These are phyloP conservation scores for Rotaria sp. DNA, from an alignment of 2,888 invertebrate genomes.

Conservation along the genomic window DNA sequence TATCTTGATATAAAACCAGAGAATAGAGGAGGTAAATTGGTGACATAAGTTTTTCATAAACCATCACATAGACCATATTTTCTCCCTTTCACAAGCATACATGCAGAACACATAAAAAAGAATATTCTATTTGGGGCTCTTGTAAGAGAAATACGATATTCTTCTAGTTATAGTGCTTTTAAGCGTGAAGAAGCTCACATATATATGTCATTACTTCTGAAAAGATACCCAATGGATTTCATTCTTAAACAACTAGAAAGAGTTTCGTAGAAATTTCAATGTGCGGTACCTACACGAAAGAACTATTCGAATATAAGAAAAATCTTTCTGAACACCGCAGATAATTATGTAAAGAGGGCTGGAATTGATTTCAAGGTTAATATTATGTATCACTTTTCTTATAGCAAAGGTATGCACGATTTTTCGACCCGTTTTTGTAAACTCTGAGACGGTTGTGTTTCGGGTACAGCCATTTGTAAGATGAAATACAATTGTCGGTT, in stretches of 20 bases:
- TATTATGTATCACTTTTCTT: background rate
- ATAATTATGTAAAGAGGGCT: background rate
- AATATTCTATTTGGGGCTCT: background rate
- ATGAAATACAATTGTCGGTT: background rate
- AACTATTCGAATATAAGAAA: background rate
- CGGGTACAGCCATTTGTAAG: background rate
- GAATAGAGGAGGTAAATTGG: background rate
- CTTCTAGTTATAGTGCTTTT: background rate
- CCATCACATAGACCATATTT: background rate
- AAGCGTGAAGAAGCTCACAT: background rate
- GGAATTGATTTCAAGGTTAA: background rate
- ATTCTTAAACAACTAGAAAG: background rate
- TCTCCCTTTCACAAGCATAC: background rate
- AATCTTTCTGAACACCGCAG: background rate
- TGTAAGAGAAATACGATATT: background rate
- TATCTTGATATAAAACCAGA: background rate
- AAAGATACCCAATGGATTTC: background rate
- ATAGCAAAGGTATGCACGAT: background rate
- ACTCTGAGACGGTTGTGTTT: background rate
- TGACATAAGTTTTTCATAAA: background rate
- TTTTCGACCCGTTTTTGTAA: background rate
- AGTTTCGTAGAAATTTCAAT: background rate
- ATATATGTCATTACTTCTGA: background rate
- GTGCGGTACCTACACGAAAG: background rate
- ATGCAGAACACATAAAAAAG: background rate